These are phyloP conservation scores for Myrmophylax atrothorax DNA, from an alignment of 2,113 vertebrate genomes.

Conservation along the genomic window DNA sequence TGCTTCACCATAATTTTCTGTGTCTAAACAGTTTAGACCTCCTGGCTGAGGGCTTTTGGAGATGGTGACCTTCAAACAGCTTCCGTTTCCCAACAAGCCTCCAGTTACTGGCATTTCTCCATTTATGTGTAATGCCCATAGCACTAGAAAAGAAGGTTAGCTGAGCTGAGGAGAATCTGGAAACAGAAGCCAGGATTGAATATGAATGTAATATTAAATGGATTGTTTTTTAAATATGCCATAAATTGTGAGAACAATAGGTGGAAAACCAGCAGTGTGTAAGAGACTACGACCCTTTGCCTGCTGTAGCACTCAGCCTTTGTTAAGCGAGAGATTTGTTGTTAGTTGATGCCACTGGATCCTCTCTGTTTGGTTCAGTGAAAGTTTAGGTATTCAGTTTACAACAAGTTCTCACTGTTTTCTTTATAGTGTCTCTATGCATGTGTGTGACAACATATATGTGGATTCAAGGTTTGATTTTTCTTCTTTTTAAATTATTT, in stretches of 20 bases:
- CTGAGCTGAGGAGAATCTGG: not conserved
- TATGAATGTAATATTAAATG: not conserved
- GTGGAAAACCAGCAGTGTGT: not conserved
- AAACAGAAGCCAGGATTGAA: not conserved
- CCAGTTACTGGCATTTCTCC: not conserved
- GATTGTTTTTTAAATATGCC: not conserved
- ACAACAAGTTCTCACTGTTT: not conserved
- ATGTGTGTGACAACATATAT: not conserved
- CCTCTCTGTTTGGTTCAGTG: not conserved
- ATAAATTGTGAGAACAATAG: not conserved
- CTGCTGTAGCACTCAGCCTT: accelerated
- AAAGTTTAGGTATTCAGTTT: not conserved
- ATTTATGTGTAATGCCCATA: not conserved
- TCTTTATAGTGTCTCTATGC: not conserved
- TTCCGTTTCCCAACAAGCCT: not conserved
- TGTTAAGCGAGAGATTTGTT: not conserved
- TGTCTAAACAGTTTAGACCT: not conserved
- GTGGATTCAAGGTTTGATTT: not conserved
- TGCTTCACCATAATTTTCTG: not conserved
- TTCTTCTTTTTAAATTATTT: not conserved
- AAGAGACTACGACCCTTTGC: not conserved
- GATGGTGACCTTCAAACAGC: not conserved
- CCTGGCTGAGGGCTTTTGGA: not conserved
- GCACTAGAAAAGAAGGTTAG: not conserved
- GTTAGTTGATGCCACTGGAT: not conserved